Evolutionary conservation across 2,888 invertebrate species (phyloP), one percentile per base, ranked within the genome.

Genomic region (Sericinus montela): DNA sequence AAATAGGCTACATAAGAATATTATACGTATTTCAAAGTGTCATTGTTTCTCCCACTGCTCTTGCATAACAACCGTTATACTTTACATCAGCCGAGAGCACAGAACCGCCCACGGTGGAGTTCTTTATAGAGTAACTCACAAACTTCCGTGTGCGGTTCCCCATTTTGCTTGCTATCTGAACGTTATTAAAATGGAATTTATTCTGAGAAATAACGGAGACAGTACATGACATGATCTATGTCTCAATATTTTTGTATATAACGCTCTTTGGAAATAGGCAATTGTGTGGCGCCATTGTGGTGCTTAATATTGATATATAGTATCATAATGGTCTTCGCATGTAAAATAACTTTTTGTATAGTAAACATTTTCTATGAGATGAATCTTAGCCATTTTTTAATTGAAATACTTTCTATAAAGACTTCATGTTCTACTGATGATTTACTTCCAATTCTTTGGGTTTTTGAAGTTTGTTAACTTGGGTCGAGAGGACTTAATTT

Each of bases 101-200:
- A 62, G 57, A 23, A 52, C 63, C 74, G 67, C 78, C 76, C 67
- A 77, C 77, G 57, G 58, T 52, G 55, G 57, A 55, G 58, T 63
- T 66, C 68, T 69, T 69, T 65, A 69, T 67, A 61, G 60, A 56
- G 63, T 66, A 72, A 69, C 72, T 70, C 70, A 64, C 62, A 52
- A 54, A 52, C 52, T 61, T 56, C 54, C 56, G 58, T 64, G 55
- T 59, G 60, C 56, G 37, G 28, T 57, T 44, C 55, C 58, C 42
- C 49, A 53, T 53, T 55, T 55, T 59, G 62, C 64, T 57, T 56
- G 61, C 61, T 62, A 59, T 57, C 58, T 58, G 53, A 56, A 54
- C 56, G 53, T 55, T 44, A 53, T 30, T 28, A 16, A 30, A 54
- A 41, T 47, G 36, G 25, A 50, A 19, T 19, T 2, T 3, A 19